Percentiles rank a stretch among this genome's conserved stretches.
Conservation (phyloP, 2,113 vertebrate genomes). For the Manacus vitellinus region DNA sequence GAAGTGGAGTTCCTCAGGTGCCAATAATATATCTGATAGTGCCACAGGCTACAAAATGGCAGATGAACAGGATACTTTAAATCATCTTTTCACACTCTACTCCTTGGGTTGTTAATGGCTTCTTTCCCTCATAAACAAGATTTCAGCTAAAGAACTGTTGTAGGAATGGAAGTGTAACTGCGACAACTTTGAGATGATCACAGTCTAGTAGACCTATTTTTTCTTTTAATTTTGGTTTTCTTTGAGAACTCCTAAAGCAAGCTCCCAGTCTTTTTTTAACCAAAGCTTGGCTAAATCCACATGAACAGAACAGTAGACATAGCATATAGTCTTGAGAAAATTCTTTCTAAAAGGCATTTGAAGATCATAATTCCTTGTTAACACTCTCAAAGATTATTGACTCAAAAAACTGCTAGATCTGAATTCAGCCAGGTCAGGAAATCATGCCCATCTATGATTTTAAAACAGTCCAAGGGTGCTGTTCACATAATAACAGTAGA, state of each 20-base stretch:
- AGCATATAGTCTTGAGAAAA: background rate
- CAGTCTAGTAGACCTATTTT: background rate
- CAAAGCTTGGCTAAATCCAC: background rate
- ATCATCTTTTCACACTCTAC: background rate
- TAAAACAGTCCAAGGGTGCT: background rate
- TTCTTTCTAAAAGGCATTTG: background rate
- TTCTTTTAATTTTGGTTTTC: background rate
- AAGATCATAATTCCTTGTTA: background rate
- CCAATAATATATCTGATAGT: rapidly evolving
- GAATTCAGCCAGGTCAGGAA: background rate
- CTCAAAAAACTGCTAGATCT: background rate
- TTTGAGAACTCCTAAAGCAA: background rate
- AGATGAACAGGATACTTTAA: background rate
- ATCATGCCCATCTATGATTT: background rate
- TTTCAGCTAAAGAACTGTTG: background rate
- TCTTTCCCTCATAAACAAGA: background rate
- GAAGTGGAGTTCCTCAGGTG: background rate
- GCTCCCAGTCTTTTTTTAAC: background rate
- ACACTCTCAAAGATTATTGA: background rate
- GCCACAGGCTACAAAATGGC: background rate
- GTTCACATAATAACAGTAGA: background rate
- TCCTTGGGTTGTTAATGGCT: background rate
- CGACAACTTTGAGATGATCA: background rate
- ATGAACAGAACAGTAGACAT: background rate
- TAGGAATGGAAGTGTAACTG: background rate